Conservation (phyloP, 2,797 vertebrate genomes). For the Sparidentex hasta region DNA sequence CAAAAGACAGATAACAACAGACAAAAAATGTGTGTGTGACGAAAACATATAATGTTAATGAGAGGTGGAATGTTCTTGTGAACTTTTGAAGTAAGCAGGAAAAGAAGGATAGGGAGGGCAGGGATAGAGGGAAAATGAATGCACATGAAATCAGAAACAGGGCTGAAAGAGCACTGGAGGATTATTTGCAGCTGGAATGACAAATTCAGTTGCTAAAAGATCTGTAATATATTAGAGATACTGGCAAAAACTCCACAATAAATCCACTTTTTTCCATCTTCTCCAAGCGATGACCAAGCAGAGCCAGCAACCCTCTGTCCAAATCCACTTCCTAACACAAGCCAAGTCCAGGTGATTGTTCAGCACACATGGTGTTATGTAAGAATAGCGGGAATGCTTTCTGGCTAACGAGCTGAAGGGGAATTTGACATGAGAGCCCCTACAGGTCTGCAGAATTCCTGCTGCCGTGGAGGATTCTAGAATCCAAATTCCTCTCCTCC, state of each 20-base stretch:
- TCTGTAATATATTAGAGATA: conserved; percentile 32
- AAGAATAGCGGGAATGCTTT: conserved; percentile 62
- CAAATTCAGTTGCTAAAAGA: conserved; percentile 22
- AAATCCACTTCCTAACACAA: conserved; percentile 48
- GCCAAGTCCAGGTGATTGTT: conserved; percentile 66
- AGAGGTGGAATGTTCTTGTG: conserved; percentile 49
- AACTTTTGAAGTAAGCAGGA: conserved; percentile 22
- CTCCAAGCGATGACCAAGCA: conserved; percentile 17
- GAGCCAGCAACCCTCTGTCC: conserved; percentile 35
- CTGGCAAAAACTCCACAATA: conserved; percentile 33
- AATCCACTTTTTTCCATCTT: conserved; percentile 60
- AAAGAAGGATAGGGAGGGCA: conserved; percentile 25
- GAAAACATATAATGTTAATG: conserved; percentile 45
- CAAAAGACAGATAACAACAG: background rate
- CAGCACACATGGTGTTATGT: conserved; percentile 57
- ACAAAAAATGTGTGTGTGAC: conserved; percentile 8
- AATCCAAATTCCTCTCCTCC: conserved; percentile 57
- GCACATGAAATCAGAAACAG: conserved; percentile 53
- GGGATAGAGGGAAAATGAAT: conserved; percentile 48
- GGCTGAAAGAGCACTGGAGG: conserved; percentile 49
- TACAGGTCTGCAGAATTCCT: conserved; percentile 50
- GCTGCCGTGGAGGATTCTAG: conserved; percentile 51
- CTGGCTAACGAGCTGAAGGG: conserved; percentile 48
- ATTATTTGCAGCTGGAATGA: conserved; percentile 64
- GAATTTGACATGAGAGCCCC: conserved; percentile 51